A percentile compares a stretch with the other conserved stretches of the same genome.
Conservation (phyloP, 2,113 vertebrate species). For the Oenanthe melanoleuca region DNA sequence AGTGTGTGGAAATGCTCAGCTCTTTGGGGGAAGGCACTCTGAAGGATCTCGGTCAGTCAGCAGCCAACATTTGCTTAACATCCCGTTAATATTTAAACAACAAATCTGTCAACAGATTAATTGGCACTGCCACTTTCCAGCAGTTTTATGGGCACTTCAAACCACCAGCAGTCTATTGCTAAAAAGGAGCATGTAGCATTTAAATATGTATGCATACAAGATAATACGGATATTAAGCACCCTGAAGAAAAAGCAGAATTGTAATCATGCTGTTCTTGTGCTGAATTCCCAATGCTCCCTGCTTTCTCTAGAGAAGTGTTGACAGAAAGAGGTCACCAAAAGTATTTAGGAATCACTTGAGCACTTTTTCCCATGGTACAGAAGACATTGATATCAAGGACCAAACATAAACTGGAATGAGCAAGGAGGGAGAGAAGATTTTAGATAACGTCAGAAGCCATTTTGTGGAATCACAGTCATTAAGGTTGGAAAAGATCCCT, state of each 20-base stretch:
- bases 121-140: constrained; percentile 61
- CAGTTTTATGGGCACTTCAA: constrained; percentile 60
- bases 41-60: neutral
- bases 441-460: neutral
- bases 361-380: neutral
- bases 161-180: neutral
- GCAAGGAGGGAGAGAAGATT: neutral
- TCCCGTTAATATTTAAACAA: constrained; percentile 70
- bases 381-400: neutral
- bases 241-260: neutral
- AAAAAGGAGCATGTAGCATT: constrained; percentile 3
- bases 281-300: neutral
- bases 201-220: neutral
- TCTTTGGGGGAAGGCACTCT: neutral
- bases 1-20: neutral
- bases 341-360: neutral
- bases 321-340: neutral
- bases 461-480: neutral
- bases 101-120: constrained; percentile 73
- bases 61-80: constrained; percentile 51
- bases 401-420: neutral
- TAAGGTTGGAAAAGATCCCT: neutral
- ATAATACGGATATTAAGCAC: neutral
- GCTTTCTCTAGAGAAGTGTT: neutral
- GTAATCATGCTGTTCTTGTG: neutral